These are phyloP conservation scores for Ctenochaetus hawaiiensis DNA, from an alignment of 2,797 vertebrate species.

Conservation along the genomic window DNA sequence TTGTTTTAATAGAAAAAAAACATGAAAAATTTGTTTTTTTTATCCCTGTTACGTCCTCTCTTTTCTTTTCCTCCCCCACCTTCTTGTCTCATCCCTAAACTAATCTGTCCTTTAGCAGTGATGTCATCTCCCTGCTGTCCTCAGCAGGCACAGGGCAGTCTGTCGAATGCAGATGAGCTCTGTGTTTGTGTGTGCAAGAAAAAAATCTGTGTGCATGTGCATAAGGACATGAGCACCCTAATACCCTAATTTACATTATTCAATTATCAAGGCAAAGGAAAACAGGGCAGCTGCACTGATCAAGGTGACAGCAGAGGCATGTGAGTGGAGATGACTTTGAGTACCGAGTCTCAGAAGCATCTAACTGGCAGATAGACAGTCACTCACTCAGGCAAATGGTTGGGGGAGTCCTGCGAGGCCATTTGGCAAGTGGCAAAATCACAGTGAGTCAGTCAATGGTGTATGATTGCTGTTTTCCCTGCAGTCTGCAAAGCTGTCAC, in stretches of 20 bases:
- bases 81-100: slow-evolving; percentile 44
- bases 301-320: slow-evolving; percentile 47
- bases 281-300: slow-evolving; percentile 41
- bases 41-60: slow-evolving; percentile 15
- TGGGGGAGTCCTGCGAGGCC: slow-evolving; percentile 56
- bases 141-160: slow-evolving; percentile 57
- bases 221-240: slow-evolving; percentile 32
- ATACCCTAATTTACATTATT: slow-evolving; percentile 62
- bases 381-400: slow-evolving; percentile 46
- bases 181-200: slow-evolving; percentile 33
- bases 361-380: slow-evolving; percentile 41
- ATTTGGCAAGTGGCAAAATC: slow-evolving; percentile 67
- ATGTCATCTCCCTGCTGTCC: slow-evolving; percentile 75
- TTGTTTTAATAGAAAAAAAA: slow-evolving; percentile 31
- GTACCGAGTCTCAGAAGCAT: slow-evolving; percentile 18
- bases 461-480: slow-evolving; percentile 79
- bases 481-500: slow-evolving; percentile 78
- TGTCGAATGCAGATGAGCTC: slow-evolving; percentile 72
- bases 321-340: slow-evolving; percentile 42
- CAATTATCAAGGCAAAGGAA: slow-evolving; percentile 50
- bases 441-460: slow-evolving; percentile 70
- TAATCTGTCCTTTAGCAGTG: slow-evolving; percentile 71
- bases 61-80: slow-evolving; percentile 24
- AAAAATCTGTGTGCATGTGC: slow-evolving; percentile 12
- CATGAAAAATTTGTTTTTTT: background rate